phyloP scores from a whole-genome alignment of 53 echinoderm and acorn worm species.

The Astropecten irregularis region DNA sequence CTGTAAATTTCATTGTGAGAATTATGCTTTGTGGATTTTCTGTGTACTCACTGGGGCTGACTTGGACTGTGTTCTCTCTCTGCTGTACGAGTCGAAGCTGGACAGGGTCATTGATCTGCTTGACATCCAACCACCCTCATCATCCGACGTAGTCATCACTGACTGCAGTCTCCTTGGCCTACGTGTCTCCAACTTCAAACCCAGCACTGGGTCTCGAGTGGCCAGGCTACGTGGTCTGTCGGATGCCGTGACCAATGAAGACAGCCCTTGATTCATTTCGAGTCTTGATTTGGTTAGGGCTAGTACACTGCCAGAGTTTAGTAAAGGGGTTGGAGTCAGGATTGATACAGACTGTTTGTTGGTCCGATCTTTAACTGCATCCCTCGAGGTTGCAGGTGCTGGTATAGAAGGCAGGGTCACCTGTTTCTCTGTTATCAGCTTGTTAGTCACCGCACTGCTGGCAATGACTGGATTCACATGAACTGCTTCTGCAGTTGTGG shows the following conservation, averaged over 20 bases:
- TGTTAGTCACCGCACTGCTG: background rate
- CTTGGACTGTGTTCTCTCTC: constrained; percentile 10
- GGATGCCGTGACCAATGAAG: background rate
- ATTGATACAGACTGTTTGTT: constrained; percentile 22
- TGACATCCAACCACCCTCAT: constrained; percentile 9
- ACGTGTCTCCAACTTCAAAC: background rate
- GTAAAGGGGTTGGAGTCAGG: background rate
- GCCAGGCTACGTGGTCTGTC: background rate
- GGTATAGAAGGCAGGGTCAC: constrained; percentile 22
- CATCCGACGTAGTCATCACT: background rate
- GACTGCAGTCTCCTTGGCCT: constrained; percentile 5
- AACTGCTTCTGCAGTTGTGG: too few relatives aligned
- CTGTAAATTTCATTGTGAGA: too few relatives aligned
- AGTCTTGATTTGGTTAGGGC: background rate
- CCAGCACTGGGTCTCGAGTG: background rate
- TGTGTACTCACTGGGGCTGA: constrained; percentile 40
- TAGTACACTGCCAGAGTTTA: background rate
- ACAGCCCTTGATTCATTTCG: too few relatives aligned
- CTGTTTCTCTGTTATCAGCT: background rate
- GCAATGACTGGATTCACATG: background rate
- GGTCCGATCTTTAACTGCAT: background rate
- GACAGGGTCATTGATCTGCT: constrained; percentile 40
- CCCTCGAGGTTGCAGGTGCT: background rate
- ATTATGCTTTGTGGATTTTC: too few relatives aligned
- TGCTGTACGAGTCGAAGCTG: constrained; percentile 15